These are phyloP conservation scores for Zaprionus kolodkinae DNA, from an alignment of 1,140 invertebrate species.

Conservation along the genomic window DNA sequence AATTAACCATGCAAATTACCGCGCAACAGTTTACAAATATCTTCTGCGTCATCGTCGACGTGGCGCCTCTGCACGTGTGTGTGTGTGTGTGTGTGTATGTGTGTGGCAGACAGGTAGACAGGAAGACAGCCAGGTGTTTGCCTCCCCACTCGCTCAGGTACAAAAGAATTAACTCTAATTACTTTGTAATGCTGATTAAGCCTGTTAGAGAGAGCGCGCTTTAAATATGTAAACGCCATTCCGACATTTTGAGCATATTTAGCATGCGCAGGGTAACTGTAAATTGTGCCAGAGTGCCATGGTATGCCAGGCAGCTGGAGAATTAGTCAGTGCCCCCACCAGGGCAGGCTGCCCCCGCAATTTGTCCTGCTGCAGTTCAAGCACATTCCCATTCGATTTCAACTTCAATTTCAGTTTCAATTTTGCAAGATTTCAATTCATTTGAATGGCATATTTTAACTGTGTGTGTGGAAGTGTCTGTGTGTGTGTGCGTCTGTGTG, in stretches of 20 bases:
- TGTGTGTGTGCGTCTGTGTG: neutral
- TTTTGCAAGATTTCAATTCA: slow-evolving; percentile 55
- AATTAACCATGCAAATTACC: slow-evolving; percentile 80
- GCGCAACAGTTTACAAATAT: slow-evolving; percentile 78
- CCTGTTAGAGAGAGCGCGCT: slow-evolving; percentile 72
- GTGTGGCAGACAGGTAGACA: slow-evolving; percentile 47
- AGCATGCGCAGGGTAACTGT: neutral
- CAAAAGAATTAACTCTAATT: slow-evolving; percentile 82
- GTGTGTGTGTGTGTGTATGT: slow-evolving; percentile 12
- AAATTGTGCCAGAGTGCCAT: neutral
- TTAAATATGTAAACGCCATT: slow-evolving; percentile 76
- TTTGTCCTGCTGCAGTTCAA: neutral
- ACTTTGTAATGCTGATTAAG: slow-evolving; percentile 82
- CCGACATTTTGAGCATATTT: slow-evolving; percentile 77
- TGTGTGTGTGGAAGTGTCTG: neutral
- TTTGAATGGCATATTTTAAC: slow-evolving; percentile 46
- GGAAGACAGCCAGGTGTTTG: slow-evolving; percentile 56
- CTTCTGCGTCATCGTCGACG: slow-evolving; percentile 45
- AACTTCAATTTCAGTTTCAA: slow-evolving; percentile 48
- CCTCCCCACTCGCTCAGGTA: slow-evolving; percentile 50
- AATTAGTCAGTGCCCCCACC: neutral
- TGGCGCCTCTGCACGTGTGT: neutral
- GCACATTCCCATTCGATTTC: slow-evolving; percentile 11
- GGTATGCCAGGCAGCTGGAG: neutral
- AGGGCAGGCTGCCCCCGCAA: neutral